Evolutionary conservation across 2,888 invertebrate genomes (phyloP), one percentile per base, ranked within the genome.

Genomic region (Mechanitis messenoides): DNA sequence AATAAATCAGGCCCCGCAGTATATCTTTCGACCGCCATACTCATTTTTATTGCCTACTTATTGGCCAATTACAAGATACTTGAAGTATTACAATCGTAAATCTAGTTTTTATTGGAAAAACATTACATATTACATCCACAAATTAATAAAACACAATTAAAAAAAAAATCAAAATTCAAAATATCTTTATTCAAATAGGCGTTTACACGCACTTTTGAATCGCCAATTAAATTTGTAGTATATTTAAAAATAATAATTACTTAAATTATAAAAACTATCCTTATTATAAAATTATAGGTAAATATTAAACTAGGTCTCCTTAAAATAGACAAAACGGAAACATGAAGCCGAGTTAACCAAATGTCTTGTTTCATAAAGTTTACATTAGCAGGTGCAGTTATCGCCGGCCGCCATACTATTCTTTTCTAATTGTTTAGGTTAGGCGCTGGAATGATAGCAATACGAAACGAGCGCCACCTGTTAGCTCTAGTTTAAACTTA

Each of bases 31-130:
- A 72, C 71, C 73, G 66, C 73, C 68, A 69, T 71, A 77, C 71
- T 76, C 75, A 75, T 76, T 84, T 85, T 86, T 87, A 87, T 87
- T 86, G 77, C 82, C 78, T 76, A 74, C 83, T 85, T 87, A 87
- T 85, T 84, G 84, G 81, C 77, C 78, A 77, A 74, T 80, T 79
- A 77, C 79, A 72, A 78, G 72, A 76, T 65, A 61, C 66, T 56
- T 63, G 58, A 61, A 11, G 5, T 47, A 63, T 53, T 31, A 56
- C 45, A 31, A 50, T 50, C 42, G 47, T 50, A 50, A 50, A 6
- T 50, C 20, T 50, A 31, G 2, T 11, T 31, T 50, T 50, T 50
- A 50, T 50, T 50, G 28, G 50, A 50, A 9, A 42, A 42, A 42
- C 9, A 42, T 9, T 42, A 9, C 42, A 3, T 50, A 31, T 31